phyloP scores from a whole-genome alignment of 2,113 vertebrate species.

The Istiophorus platypterus region DNA sequence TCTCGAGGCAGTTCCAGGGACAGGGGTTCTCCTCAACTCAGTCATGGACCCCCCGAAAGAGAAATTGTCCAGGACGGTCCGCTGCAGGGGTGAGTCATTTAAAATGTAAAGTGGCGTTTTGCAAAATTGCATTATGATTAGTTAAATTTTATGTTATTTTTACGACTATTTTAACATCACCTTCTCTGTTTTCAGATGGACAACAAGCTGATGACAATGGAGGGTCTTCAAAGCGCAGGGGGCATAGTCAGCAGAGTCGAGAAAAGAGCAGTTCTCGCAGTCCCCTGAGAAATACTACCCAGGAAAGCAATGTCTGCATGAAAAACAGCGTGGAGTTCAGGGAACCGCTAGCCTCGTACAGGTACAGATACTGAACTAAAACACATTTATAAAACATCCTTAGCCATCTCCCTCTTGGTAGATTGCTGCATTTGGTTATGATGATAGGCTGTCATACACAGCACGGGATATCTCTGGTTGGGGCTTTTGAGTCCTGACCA shows the following conservation, averaged over 20 bases:
- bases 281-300: slow-evolving; percentile 91
- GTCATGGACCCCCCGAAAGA: slow-evolving; percentile 92
- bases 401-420: neutral
- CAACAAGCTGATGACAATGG: slow-evolving; percentile 71
- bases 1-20: slow-evolving; percentile 88
- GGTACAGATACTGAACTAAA: slow-evolving; percentile 77
- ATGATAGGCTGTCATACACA: neutral
- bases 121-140: neutral
- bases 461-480: neutral
- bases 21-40: slow-evolving; percentile 87
- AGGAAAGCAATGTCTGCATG: slow-evolving; percentile 92
- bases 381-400: neutral
- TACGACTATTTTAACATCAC: neutral
- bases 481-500: no score
- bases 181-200: slow-evolving; percentile 72
- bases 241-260: slow-evolving; percentile 82
- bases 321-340: slow-evolving; percentile 88
- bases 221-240: slow-evolving; percentile 77
- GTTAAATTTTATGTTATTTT: neutral
- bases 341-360: slow-evolving; percentile 90
- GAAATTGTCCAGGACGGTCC: slow-evolving; percentile 84
- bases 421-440: neutral
- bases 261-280: slow-evolving; percentile 91
- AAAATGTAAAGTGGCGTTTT: neutral
- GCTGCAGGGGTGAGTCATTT: slow-evolving; percentile 86